These are phyloP conservation scores for Glomeris maerens DNA, from an alignment of 1,140 invertebrate genomes.

Conservation along the genomic window DNA sequence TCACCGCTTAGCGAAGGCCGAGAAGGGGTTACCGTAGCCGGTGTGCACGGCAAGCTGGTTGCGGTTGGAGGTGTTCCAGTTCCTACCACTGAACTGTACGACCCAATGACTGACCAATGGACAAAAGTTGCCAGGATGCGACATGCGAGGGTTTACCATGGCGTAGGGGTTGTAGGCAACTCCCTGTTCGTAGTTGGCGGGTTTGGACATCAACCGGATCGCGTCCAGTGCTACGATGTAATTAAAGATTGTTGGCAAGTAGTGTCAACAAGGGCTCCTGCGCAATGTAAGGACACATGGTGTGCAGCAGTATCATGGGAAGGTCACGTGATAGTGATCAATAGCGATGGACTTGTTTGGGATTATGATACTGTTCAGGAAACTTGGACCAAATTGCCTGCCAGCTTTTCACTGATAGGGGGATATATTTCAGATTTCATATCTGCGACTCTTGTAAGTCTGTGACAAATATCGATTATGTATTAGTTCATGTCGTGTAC, in stretches of 20 bases:
- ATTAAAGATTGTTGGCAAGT: background rate
- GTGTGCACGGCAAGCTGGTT: background rate
- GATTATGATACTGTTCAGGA: background rate
- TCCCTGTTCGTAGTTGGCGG: constrained; percentile 2
- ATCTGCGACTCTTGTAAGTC: background rate
- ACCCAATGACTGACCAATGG: constrained; percentile 9
- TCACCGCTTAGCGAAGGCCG: constrained; percentile 3
- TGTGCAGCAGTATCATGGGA: background rate
- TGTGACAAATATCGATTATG: background rate
- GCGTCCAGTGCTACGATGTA: background rate
- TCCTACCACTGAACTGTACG: background rate
- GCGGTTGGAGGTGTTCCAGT: constrained; percentile 4
- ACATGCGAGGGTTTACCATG: constrained; percentile 2
- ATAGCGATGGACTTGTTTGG: background rate
- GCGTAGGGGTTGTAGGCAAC: background rate
- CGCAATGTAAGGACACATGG: background rate
- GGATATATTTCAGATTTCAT: constrained; percentile 4
- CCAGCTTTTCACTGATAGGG: background rate
- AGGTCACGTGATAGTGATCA: background rate
- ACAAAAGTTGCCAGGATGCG: background rate
- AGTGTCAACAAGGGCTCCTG: background rate
- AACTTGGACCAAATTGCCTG: background rate
- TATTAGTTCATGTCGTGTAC: too few relatives aligned
- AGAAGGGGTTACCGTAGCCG: constrained; percentile 1
- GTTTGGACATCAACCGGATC: background rate